Evolutionary conservation across 2,113 vertebrate genomes (phyloP).

Genomic region (Microtus montanus): DNA sequence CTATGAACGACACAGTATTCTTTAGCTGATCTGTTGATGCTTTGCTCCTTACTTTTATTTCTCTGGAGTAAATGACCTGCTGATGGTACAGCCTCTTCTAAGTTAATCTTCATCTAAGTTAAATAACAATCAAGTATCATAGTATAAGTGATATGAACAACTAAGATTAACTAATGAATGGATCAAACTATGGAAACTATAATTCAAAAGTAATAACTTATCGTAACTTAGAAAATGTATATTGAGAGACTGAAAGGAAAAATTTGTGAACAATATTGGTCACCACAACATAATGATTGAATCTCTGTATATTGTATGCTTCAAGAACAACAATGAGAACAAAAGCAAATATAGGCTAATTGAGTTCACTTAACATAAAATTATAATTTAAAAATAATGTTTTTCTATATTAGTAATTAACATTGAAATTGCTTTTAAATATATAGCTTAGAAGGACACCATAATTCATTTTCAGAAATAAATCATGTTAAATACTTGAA

Average conservation of each 20-base stretch:
- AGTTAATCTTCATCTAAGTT: neutral
- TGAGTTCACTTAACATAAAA: neutral
- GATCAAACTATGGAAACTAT: neutral
- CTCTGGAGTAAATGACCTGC: neutral
- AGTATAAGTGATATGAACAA: neutral
- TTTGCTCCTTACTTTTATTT: too few species aligned
- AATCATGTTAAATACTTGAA: neutral
- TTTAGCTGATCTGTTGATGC: too few species aligned
- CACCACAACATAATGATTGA: neutral
- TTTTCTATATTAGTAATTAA: neutral
- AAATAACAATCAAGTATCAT: neutral
- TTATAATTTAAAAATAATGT: neutral
- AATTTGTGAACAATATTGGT: neutral
- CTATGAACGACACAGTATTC: too few species aligned
- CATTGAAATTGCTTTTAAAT: neutral
- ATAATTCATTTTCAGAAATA: neutral
- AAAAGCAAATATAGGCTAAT: neutral
- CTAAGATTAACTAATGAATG: neutral
- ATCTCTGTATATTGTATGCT: neutral
- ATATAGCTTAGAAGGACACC: neutral
- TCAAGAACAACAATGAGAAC: neutral
- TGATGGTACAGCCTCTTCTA: neutral
- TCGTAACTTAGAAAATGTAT: neutral
- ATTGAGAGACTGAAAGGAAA: neutral
- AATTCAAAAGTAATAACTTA: conserved; percentile 4